phyloP scores from a whole-genome alignment of 2,888 invertebrate genomes.

The Frankliniella intonsa region DNA sequence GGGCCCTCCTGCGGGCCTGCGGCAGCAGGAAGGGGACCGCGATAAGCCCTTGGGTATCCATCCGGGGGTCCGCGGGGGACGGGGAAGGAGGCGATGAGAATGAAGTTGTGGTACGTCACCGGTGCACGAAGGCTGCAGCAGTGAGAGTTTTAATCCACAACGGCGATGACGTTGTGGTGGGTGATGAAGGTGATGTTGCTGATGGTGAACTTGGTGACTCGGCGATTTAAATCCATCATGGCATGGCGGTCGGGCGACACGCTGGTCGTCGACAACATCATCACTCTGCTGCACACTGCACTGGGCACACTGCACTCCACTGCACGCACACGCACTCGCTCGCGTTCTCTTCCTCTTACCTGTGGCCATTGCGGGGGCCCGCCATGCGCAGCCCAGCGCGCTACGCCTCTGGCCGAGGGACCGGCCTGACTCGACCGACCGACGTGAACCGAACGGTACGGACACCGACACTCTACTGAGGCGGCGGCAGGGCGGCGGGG shows the following conservation, averaged over 20 bases:
- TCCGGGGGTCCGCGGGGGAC: too few relatives aligned
- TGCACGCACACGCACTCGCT: background rate
- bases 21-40: background rate
- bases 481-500: background rate
- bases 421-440: too few relatives aligned
- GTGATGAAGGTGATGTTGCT: too few relatives aligned
- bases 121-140: background rate
- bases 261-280: too few relatives aligned
- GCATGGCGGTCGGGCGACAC: background rate
- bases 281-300: background rate
- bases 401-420: background rate
- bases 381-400: constrained; percentile 3
- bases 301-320: constrained; percentile 1
- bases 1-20: background rate
- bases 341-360: background rate
- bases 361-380: background rate
- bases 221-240: constrained; percentile 12
- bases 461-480: background rate
- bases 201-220: background rate
- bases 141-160: constrained; percentile 23
- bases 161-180: background rate
- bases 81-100: background rate
- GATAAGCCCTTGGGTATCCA: background rate
- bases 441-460: background rate
- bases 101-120: constrained; percentile 7